These are phyloP conservation scores for Chloroceryle amazona DNA, from an alignment of 2,797 vertebrate species.

Conservation along the genomic window DNA sequence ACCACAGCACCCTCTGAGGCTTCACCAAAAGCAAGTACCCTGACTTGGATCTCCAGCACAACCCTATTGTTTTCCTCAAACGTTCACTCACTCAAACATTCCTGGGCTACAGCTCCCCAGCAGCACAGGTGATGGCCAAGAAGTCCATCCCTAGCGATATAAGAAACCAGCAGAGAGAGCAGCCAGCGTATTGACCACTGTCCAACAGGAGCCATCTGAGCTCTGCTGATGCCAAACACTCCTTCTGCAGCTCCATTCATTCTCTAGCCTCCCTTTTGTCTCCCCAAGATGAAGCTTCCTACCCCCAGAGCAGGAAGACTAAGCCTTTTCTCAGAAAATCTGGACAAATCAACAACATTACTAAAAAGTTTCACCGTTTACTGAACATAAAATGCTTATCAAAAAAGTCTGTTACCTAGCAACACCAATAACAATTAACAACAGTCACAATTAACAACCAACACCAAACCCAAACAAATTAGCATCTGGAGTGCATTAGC, in stretches of 20 bases:
- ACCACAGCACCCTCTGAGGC: accelerated
- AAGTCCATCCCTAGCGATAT: not conserved
- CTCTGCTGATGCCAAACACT: not conserved
- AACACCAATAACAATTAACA: not conserved
- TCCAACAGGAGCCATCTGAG: accelerated
- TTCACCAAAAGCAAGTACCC: accelerated
- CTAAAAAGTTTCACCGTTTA: slow-evolving; percentile 76
- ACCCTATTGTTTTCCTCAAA: too few species aligned
- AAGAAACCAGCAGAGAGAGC: accelerated
- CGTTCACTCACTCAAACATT: not conserved
- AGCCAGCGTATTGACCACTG: accelerated
- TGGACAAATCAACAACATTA: slow-evolving; percentile 33
- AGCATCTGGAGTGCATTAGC: slow-evolving; percentile 30
- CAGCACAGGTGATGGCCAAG: accelerated
- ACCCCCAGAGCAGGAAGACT: not conserved
- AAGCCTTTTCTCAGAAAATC: not conserved
- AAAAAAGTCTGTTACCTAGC: slow-evolving; percentile 63
- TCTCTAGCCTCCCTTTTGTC: not conserved
- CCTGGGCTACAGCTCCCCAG: accelerated
- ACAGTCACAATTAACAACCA: not conserved
- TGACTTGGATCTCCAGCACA: not conserved
- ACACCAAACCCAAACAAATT: not conserved
- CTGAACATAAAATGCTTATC: slow-evolving; percentile 67
- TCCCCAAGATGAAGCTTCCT: not conserved
- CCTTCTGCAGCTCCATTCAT: not conserved